Evolutionary conservation across 2,888 invertebrate genomes (phyloP).

Genomic region (Anticlea derivata): DNA sequence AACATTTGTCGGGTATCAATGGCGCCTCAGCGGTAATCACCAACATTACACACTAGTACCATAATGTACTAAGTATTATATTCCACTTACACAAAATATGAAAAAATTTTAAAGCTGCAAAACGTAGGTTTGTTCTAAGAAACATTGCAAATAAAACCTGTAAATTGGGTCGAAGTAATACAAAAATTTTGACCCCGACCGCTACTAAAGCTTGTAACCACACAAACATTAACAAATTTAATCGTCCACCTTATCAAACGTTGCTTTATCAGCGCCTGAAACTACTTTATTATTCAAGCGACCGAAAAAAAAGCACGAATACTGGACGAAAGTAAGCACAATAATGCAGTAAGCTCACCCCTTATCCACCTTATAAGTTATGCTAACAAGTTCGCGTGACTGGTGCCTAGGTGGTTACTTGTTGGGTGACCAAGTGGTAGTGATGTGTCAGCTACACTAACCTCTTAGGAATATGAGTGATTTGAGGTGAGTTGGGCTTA

Average conservation of each 20-base stretch:
- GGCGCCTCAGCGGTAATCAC: too few relatives aligned
- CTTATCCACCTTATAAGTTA: conserved; percentile 69
- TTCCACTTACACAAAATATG: too few relatives aligned
- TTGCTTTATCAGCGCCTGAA: conserved; percentile 31
- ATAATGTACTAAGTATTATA: too few relatives aligned
- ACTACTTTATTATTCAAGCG: conserved; percentile 39
- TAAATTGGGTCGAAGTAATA: conserved; percentile 20
- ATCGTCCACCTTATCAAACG: conserved; percentile 25
- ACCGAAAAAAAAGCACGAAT: conserved; percentile 51
- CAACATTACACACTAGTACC: too few relatives aligned
- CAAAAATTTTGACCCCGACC: conserved; percentile 6
- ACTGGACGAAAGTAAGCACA: conserved; percentile 55
- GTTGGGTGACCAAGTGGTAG: conserved; percentile 27
- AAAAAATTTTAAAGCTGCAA: too few relatives aligned
- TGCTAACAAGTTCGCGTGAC: conserved; percentile 72
- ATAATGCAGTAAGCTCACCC: conserved; percentile 62
- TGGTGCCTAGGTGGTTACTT: conserved; percentile 2
- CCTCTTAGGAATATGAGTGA: conserved; percentile 24
- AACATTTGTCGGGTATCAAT: too few relatives aligned
- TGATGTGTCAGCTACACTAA: conserved; percentile 18
- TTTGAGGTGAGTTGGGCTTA: conserved; percentile 20
- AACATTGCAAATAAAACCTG: too few relatives aligned
- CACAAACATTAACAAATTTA: conserved; percentile 28
- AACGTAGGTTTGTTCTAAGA: too few relatives aligned
- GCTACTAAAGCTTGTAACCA: conserved; percentile 8